phyloP scores from a whole-genome alignment of 2,888 invertebrate genomes.

The Acronicta leporina region DNA sequence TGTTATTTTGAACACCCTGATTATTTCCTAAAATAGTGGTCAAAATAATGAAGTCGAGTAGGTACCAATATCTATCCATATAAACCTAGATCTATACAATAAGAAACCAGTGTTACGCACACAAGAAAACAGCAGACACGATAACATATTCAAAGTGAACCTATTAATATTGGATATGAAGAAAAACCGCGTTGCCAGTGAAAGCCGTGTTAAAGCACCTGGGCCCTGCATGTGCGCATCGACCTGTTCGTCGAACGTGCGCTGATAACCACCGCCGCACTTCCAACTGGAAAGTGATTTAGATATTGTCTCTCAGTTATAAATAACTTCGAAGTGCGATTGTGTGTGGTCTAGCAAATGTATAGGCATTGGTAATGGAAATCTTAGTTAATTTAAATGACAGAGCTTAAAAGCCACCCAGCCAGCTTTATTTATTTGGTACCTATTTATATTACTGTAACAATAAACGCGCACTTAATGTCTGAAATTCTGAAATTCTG shows the following conservation, averaged over 20 bases:
- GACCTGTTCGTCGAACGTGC: constrained; percentile 61
- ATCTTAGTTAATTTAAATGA: not conserved
- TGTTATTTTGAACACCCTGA: too few relatives aligned
- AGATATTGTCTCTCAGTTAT: constrained; percentile 62
- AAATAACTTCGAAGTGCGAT: constrained; percentile 24
- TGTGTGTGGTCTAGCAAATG: constrained; percentile 27
- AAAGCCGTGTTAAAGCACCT: constrained; percentile 48
- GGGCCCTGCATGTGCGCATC: constrained; percentile 51
- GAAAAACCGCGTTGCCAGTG: constrained; percentile 55
- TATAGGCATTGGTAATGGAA: not conserved
- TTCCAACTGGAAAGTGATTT: constrained; percentile 72
- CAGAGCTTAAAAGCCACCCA: not conserved
- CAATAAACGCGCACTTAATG: not conserved
- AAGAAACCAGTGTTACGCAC: constrained; percentile 3
- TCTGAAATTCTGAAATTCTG: too few relatives aligned
- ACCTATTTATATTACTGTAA: not conserved
- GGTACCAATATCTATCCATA: too few relatives aligned
- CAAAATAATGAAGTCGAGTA: too few relatives aligned
- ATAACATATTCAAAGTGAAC: constrained; percentile 44
- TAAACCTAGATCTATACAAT: too few relatives aligned
- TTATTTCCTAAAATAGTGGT: too few relatives aligned
- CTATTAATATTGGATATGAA: constrained; percentile 26
- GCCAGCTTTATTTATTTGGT: too few relatives aligned
- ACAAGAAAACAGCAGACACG: constrained; percentile 26
- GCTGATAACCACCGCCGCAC: constrained; percentile 65